Percentiles rank a stretch among this genome's conserved stretches.
phyloP scores from a whole-genome alignment of 2,888 invertebrate species.

The Drosophila neutralis region DNA sequence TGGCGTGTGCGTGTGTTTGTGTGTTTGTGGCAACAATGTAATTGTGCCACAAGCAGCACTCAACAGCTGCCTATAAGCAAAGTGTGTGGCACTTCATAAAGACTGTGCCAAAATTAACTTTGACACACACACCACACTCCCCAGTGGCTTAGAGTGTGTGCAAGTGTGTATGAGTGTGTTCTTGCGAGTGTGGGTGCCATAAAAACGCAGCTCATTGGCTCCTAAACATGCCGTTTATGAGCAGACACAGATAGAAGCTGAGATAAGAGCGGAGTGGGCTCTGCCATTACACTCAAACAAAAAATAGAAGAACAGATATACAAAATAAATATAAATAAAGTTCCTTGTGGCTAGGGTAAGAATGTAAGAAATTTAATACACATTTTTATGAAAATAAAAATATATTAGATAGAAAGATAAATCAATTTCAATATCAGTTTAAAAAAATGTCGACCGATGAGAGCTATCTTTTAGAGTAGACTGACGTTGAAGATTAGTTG shows the following conservation, averaged over 20 bases:
- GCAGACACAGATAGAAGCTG: constrained; percentile 17
- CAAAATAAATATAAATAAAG: not conserved
- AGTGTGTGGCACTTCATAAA: constrained; percentile 52
- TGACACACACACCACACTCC: constrained; percentile 36
- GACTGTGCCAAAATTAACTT: constrained; percentile 65
- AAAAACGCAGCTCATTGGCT: constrained; percentile 70
- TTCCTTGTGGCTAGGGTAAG: too few species aligned
- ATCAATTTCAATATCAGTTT: not conserved
- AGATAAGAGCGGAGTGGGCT: not conserved
- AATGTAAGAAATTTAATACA: not conserved
- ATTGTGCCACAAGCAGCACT: constrained; percentile 28
- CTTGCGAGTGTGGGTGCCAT: constrained; percentile 40
- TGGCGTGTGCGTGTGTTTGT: constrained; percentile 5
- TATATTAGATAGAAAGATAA: not conserved
- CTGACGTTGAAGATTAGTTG: not conserved
- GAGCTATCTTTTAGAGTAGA: not conserved
- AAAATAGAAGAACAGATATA: too few species aligned
- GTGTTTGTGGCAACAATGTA: constrained; percentile 24
- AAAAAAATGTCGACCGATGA: too few species aligned
- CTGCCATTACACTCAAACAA: not conserved
- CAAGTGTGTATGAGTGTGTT: constrained; percentile 5
- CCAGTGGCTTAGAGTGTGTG: constrained; percentile 1
- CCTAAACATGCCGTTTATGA: constrained; percentile 64
- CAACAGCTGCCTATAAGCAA: constrained; percentile 22
- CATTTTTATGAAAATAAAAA: not conserved